phyloP scores from a whole-genome alignment of 2,113 vertebrate genomes.

The Neogale vison region DNA sequence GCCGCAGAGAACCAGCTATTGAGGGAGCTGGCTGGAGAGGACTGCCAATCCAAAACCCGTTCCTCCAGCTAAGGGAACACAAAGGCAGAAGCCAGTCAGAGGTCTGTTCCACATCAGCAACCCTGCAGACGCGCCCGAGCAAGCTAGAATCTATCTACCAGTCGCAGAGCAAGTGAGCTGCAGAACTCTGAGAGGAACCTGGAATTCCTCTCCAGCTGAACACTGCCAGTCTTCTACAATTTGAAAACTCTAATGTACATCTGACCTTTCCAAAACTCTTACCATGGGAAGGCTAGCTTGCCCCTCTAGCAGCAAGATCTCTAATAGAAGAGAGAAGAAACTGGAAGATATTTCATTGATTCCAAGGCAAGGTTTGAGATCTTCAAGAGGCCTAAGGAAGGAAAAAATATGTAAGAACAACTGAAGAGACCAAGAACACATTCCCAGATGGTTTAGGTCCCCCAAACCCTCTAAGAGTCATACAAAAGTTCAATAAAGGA shows the following conservation, averaged over 20 bases:
- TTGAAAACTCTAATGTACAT: not conserved
- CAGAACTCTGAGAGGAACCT: not conserved
- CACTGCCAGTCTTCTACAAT: not conserved
- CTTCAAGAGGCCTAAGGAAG: slow-evolving; percentile 91
- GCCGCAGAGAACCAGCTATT: slow-evolving; percentile 95
- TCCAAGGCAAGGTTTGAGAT: slow-evolving; percentile 89
- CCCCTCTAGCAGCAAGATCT: slow-evolving; percentile 90
- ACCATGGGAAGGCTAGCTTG: slow-evolving; percentile 91
- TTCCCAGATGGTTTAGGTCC: not conserved
- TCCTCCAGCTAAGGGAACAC: slow-evolving; percentile 91
- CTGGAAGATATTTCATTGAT: slow-evolving; percentile 94
- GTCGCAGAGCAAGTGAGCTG: not conserved
- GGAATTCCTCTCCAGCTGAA: not conserved
- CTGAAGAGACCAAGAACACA: not conserved
- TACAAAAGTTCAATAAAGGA: not conserved
- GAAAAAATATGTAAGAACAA: slow-evolving; percentile 46
- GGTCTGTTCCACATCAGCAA: not conserved
- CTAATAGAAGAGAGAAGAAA: slow-evolving; percentile 95
- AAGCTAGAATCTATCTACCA: not conserved
- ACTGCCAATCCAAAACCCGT: slow-evolving; percentile 95
- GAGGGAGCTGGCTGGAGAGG: slow-evolving; percentile 93
- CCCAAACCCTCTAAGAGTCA: not conserved
- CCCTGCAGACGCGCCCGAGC: not conserved
- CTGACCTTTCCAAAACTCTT: slow-evolving; percentile 63
- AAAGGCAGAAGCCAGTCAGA: not conserved